phyloP scores from a whole-genome alignment of 2,113 vertebrate genomes.

The Equus quagga region DNA sequence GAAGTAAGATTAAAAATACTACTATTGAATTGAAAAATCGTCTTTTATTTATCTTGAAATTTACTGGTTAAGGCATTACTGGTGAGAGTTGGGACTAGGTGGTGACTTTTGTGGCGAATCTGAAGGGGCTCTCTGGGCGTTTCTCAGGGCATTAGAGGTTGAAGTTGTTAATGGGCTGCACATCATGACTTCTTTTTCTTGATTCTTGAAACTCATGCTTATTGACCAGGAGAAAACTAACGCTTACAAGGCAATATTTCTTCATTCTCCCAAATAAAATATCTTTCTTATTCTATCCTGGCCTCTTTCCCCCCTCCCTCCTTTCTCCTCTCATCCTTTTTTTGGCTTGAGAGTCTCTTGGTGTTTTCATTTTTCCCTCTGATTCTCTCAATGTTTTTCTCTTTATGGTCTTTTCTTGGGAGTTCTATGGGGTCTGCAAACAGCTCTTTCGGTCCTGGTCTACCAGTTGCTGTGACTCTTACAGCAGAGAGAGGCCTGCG shows the following conservation, averaged over 20 bases:
- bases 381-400: not conserved
- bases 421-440: not conserved
- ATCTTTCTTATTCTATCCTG: constrained; percentile 13
- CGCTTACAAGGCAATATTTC: not conserved
- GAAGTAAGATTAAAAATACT: constrained; percentile 46
- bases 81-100: not conserved
- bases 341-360: not conserved
- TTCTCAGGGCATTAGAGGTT: not conserved
- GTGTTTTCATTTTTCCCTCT: constrained; percentile 8
- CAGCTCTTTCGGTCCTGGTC: not conserved
- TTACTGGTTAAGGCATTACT: not conserved
- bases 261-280: constrained; percentile 43
- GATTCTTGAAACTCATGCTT: not conserved
- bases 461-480: not conserved
- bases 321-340: not conserved
- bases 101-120: not conserved
- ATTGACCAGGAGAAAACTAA: not conserved
- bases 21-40: constrained; percentile 1
- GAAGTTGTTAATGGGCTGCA: not conserved
- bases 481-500: not conserved
- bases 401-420: not conserved
- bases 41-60: constrained; percentile 56
- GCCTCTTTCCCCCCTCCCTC: not conserved
- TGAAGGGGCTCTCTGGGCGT: not conserved
- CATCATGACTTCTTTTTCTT: not conserved